phyloP scores from a whole-genome alignment of 2,888 invertebrate species.

The Aethes cnicana region DNA sequence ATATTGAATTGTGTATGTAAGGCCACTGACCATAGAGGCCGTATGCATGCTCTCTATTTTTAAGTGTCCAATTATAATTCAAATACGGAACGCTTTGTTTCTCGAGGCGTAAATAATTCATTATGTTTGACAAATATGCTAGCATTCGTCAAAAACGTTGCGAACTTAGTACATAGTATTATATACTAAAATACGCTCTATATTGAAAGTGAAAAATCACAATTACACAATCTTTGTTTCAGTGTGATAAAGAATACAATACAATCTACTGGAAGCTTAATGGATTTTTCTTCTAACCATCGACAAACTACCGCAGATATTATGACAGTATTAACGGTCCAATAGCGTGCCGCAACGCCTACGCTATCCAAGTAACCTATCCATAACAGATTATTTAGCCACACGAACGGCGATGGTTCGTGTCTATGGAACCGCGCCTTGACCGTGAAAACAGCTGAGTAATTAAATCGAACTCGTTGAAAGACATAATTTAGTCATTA shows the following conservation, averaged over 20 bases:
- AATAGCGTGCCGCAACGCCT: neutral
- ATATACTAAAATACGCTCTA: too few relatives aligned
- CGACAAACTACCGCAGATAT: neutral
- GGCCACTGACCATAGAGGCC: conserved; percentile 36
- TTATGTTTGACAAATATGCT: neutral
- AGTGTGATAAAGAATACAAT: too few relatives aligned
- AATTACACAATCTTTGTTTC: too few relatives aligned
- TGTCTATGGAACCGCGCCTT: conserved; percentile 13
- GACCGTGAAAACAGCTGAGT: conserved; percentile 30
- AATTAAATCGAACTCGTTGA: conserved; percentile 27
- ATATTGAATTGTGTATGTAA: conserved; percentile 27
- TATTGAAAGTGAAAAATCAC: too few relatives aligned
- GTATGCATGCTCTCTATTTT: conserved; percentile 23
- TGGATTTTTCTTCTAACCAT: neutral
- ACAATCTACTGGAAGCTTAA: too few relatives aligned
- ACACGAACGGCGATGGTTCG: conserved; percentile 1
- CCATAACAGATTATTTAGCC: conserved; percentile 4
- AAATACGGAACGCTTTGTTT: conserved; percentile 16
- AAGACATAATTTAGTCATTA: conserved; percentile 22
- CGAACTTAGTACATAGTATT: neutral
- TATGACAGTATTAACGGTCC: neutral
- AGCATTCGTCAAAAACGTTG: conserved; percentile 8
- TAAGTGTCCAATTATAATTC: conserved; percentile 18
- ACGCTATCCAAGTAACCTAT: neutral
- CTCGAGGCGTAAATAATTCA: neutral